Evolutionary conservation across 2,113 vertebrate species (phyloP).

Genomic region (Bos javanicus): DNA sequence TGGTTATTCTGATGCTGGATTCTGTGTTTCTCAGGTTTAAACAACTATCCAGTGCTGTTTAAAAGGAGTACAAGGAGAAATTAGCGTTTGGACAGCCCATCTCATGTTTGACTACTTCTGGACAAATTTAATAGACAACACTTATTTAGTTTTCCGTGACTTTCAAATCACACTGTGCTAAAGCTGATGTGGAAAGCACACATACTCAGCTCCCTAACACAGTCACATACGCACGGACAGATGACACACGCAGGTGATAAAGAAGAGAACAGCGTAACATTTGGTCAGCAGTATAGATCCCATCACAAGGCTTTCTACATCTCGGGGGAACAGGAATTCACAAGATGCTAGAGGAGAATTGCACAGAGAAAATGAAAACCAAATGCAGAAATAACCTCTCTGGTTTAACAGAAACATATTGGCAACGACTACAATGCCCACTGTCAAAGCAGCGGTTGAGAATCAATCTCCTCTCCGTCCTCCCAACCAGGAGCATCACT

Average conservation of each 20-base stretch:
- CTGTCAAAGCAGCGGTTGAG: neutral
- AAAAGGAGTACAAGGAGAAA: neutral
- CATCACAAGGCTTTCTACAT: neutral
- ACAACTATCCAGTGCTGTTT: neutral
- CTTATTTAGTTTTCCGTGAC: neutral
- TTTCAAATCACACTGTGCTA: neutral
- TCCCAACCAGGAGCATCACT: neutral
- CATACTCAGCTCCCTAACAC: neutral
- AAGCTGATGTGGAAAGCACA: neutral
- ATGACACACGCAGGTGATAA: neutral
- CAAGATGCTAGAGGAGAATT: neutral
- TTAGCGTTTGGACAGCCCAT: neutral
- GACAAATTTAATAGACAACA: neutral
- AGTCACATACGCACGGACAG: neutral
- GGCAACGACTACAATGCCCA: neutral
- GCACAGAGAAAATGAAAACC: neutral
- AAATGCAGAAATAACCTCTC: neutral
- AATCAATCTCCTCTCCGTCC: neutral
- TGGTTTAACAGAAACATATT: neutral
- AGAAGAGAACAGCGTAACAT: neutral
- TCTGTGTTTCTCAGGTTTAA: neutral
- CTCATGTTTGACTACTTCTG: neutral
- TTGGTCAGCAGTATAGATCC: too few species aligned
- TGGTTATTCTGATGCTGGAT: conserved; percentile 14
- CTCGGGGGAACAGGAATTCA: neutral